Evolutionary conservation across 2,888 invertebrate species (phyloP).

Genomic region (Acrocyrtus sp.): DNA sequence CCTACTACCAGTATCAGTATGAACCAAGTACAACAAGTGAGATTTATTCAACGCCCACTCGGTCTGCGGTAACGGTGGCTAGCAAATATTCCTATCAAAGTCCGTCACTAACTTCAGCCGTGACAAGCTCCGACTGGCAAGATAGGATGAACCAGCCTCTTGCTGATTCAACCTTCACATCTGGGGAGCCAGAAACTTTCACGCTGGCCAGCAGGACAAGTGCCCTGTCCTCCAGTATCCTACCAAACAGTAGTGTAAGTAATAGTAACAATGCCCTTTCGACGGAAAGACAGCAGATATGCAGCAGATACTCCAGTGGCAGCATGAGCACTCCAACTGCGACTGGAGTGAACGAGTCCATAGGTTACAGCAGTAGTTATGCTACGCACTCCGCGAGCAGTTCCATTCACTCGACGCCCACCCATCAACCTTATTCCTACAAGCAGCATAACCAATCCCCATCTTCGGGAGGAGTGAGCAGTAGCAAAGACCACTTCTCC

Average conservation of each 20-base stretch:
- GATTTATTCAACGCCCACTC: slow-evolving; percentile 22
- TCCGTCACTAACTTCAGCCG: slow-evolving; percentile 39
- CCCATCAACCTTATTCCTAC: slow-evolving; percentile 16
- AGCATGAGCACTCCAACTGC: not conserved
- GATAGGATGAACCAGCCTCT: slow-evolving; percentile 62
- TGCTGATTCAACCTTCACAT: slow-evolving; percentile 49
- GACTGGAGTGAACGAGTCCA: slow-evolving; percentile 14
- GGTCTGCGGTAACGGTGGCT: no score
- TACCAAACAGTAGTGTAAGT: slow-evolving; percentile 17
- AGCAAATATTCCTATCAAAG: not conserved
- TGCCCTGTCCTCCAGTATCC: not conserved
- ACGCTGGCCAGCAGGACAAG: slow-evolving; percentile 11
- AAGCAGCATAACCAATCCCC: slow-evolving; percentile 4
- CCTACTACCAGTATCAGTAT: slow-evolving; percentile 18
- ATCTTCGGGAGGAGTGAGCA: slow-evolving; percentile 8
- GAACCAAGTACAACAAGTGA: slow-evolving; percentile 41
- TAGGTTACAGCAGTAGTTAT: slow-evolving; percentile 1
- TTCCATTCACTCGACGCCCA: slow-evolving; percentile 34
- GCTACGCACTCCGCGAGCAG: slow-evolving; percentile 15
- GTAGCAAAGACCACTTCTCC: slow-evolving; percentile 19
- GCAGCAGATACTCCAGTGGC: slow-evolving; percentile 6
- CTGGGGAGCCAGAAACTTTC: slow-evolving; percentile 22
- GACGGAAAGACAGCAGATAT: not conserved
- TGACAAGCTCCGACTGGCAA: slow-evolving; percentile 62
- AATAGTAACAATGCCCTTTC: not conserved